Conservation (phyloP, 2,797 vertebrate species). For the Menidia menidia region DNA sequence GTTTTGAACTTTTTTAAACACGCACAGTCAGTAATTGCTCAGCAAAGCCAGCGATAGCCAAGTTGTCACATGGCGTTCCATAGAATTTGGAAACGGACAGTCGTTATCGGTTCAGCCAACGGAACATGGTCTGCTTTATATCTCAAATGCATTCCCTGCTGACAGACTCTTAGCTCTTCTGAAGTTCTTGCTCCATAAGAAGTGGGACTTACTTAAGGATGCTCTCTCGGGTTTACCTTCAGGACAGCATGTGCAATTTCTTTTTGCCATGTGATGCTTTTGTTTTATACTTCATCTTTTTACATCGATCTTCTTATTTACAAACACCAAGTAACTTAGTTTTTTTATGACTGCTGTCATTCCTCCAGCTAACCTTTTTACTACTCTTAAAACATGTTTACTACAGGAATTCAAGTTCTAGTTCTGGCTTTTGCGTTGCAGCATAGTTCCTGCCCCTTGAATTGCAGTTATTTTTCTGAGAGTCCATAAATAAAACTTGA, state of each 20-base stretch:
- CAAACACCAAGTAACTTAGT: neutral
- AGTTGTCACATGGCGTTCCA: slow-evolving; percentile 23
- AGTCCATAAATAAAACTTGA: slow-evolving; percentile 5
- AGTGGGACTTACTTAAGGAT: slow-evolving; percentile 19
- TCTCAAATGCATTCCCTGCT: slow-evolving; percentile 40
- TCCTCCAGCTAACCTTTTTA: neutral
- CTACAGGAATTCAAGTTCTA: neutral
- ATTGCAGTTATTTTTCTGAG: neutral
- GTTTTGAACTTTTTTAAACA: slow-evolving; percentile 8
- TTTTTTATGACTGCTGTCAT: neutral
- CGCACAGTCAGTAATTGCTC: slow-evolving; percentile 34
- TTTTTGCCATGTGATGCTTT: neutral
- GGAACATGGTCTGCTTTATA: slow-evolving; percentile 56
- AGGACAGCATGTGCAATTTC: slow-evolving; percentile 5
- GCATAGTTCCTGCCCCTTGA: neutral
- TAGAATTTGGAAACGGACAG: slow-evolving; percentile 35
- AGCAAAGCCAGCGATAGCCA: slow-evolving; percentile 23
- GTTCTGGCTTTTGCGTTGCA: neutral
- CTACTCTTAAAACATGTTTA: neutral
- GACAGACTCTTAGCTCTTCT: slow-evolving; percentile 43
- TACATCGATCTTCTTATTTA: neutral
- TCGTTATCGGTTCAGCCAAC: slow-evolving; percentile 38
- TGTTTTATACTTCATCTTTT: neutral
- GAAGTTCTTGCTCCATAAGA: neutral
- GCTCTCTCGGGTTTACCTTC: slow-evolving; percentile 31